Base-by-base conservation (phyloP, 2,113 vertebrate species). In the Engystomops pustulosus region DNA sequence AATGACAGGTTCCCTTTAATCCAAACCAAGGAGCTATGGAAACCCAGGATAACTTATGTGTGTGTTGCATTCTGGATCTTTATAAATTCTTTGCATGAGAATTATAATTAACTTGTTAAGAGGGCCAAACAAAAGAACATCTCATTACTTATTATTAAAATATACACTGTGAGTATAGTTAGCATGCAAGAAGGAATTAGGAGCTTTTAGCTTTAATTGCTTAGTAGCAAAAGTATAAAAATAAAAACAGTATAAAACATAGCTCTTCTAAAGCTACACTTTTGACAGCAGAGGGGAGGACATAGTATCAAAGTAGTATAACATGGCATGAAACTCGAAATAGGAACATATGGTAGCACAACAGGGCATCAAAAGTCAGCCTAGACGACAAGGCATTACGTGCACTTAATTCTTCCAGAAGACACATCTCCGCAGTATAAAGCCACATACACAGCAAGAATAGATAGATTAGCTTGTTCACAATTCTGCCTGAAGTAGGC, bases 361-460 rank as follows among this genome's bases (percentile, higher is more conserved):
- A 20, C 17, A 67, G 62, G 62, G 17, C 62, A 67, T 36, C 17
- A 20, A 30, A 67, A 67, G 62, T 67, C 62, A 67, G 62, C 62
- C 62, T 34, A 67, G 62, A 67, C 62, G 36, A 32, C 62, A 67
- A 34, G 17, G 62, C 32, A 67, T 67, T 36, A 67, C 18, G 62
- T 67, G 30, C 12, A 67, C 20, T 67, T 67, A 67, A 67, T 67
- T 67, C 62, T 67, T 67, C 62, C 15, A 20, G 30, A 67, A 67
- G 30, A 67, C 62, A 67, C 62, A 67, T 67, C 62, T 67, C 32
- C 7, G 32, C 62, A 36, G 62, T 67, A 32, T 67, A 67, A 67
- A 67, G 27, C 62, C 27, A 36, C 32, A 36, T 20, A 36, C 62
- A 67, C 62, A 20, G 30, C 27, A 65, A 32, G 30, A 67, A 67